A percentile compares a stretch with the other conserved stretches of the same genome.
Conservation (phyloP, 2,113 vertebrate genomes). For the Mastomys coucha region DNA sequence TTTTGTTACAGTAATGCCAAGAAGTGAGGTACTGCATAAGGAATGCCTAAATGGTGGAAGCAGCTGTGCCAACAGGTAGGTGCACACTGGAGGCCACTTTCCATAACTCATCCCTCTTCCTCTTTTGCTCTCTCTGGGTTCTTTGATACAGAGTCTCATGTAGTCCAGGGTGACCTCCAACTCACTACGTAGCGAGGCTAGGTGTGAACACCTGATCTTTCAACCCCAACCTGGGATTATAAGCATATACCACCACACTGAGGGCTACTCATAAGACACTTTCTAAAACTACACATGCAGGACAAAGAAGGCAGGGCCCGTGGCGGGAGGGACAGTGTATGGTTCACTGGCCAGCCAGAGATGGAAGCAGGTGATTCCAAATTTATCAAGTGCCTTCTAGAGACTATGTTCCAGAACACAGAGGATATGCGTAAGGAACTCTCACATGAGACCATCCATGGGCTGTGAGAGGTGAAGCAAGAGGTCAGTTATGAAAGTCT, state of each 20-base stretch:
- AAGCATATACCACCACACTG: neutral
- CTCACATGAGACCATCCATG: neutral
- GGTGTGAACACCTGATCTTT: neutral
- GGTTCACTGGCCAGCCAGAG: neutral
- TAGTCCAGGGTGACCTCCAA: neutral
- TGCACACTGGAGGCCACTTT: neutral
- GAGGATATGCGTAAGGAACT: neutral
- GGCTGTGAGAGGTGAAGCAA: rapidly evolving
- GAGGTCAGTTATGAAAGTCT: neutral
- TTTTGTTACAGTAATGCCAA: neutral
- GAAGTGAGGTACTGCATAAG: neutral
- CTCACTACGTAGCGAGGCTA: neutral
- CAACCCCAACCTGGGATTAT: neutral
- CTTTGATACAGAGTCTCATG: neutral
- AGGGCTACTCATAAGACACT: neutral
- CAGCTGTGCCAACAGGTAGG: neutral
- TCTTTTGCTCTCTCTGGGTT: neutral
- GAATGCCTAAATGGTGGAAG: neutral
- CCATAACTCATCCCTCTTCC: neutral
- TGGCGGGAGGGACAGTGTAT: neutral
- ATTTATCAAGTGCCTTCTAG: neutral
- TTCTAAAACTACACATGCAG: neutral
- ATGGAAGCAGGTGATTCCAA: neutral
- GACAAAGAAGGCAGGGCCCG: neutral
- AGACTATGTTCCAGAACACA: neutral